Evolutionary conservation across 30 jellyfish, hydroid and myxozoan species (phyloP), one percentile per base, ranked within the genome.

Genomic region (Aurelia aurita): DNA sequence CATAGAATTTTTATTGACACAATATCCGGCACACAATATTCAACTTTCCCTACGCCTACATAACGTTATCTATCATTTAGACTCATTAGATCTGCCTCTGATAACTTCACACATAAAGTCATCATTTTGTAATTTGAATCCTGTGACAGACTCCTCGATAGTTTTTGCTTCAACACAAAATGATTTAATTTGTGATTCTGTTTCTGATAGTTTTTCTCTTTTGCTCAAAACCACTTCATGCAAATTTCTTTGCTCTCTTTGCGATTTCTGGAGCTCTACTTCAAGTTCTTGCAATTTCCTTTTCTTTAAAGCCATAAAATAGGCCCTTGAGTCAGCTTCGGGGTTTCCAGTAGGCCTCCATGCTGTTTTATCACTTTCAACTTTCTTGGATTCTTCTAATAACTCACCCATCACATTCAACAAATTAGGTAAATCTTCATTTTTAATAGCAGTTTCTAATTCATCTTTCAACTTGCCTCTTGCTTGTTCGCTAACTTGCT

Each of bases 301-400:
- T 51, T 66, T 58, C 44, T 81, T 81, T 7, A 63, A n/a, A 16
- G 91, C 91, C 81, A 81, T 69, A 53, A 81, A 63, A 28, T 81
- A 69, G 5, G 91, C 91, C 74, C 91, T 53, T 22, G 85, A 66
- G 44, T 81, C 91, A 7, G 81, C 85, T 70, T 81, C 91, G 9
- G 91, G 91, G 39, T 81, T 62, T 31, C 91, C 91, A 10, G 71
- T 39, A 14, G 91, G 91, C 85, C 91, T 28, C 91, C 91, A 81
- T 29, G 91, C 77, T 3, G 55, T 60, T 21, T 67, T 63, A 15
- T 53, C 77, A 28, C 58, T 53, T 3, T 67, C 75, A 21, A 62
- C 27, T 25, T 14, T 22, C 18, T 68, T 53, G 12, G 91, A 81
- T 57, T 66, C 85, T 47, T 54, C 34, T 28, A 66, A 21, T 3